Base-by-base conservation (phyloP, 2,888 invertebrate species). In the Calephelis perditalis region DNA sequence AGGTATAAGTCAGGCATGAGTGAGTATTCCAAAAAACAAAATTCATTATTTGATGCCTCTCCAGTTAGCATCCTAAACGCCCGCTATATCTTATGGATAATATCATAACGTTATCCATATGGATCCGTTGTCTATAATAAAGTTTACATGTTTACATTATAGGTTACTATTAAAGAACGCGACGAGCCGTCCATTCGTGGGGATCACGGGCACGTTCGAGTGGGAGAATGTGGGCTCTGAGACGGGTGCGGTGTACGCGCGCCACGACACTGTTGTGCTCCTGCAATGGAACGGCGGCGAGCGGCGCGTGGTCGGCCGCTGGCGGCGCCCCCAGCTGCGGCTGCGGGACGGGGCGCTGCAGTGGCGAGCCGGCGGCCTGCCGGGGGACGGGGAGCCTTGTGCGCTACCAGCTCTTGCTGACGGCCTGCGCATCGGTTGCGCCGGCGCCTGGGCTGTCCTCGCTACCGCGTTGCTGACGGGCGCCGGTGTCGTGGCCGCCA, bases 291-390 rank as follows among this genome's bases (percentile, higher is more conserved):
- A 72, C 62, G 69, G 67, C 7, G 70, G 65, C n/a, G 9, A 60
- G 60, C 62, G 68, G 94, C 95, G 9, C 92, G 91, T 75, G 90
- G 93, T 76, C 84, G 94, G 76, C 92, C 94, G 94, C 93, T 94
- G 43, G 93, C 94, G 94, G 7, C 95, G 94, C 77, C 94, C 95
- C 0, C 95, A 95, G 95, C 96, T 96, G 70, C 81, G 94, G 40
- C 95, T 96, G 0, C 84, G 92, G 3, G 95, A 94, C 94, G 82
- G 93, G 0, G 86, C 91, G 37, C 84, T 57, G 82, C 93, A 66
- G 11, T 96, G 96, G 97, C 82, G 93, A 0, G 91, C 92, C 70
- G 92, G 92, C 2, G 75, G 75, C 44, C 80, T 76, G 62, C 97
- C 97, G 62, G 96, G 96, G 0, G 92, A 92, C 63, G 96, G 96